Percentiles rank a stretch among this genome's conserved stretches.
Conservation (phyloP, 2,797 vertebrate genomes). For the Vireo griseus region DNA sequence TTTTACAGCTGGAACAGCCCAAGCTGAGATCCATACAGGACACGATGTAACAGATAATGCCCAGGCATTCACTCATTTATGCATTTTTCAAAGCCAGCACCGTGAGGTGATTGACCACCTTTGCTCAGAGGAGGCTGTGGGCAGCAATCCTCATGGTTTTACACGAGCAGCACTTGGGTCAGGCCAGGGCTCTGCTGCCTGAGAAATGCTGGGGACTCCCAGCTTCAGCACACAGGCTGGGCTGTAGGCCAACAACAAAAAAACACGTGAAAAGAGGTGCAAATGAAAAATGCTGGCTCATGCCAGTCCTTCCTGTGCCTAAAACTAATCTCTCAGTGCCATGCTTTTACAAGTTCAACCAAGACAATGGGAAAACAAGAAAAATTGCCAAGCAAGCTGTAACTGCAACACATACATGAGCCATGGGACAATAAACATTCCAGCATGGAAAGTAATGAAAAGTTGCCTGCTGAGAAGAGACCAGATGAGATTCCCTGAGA, state of each 20-base stretch:
- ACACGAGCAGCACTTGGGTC: not conserved
- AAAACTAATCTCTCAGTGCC: not conserved
- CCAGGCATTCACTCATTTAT: not conserved
- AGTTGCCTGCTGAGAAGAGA: slow-evolving; percentile 52
- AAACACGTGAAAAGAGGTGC: not conserved
- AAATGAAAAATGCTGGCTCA: slow-evolving; percentile 1
- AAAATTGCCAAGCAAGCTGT: slow-evolving; percentile 28
- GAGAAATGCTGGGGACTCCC: not conserved
- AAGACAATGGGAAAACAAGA: slow-evolving; percentile 32
- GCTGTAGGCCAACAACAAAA: not conserved
- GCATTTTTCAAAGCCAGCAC: not conserved
- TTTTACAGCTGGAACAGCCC: not conserved
- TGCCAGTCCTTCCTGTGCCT: not conserved
- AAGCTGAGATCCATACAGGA: not conserved
- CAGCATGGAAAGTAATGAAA: slow-evolving; percentile 57
- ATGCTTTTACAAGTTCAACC: slow-evolving; percentile 6
- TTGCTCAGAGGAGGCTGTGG: not conserved
- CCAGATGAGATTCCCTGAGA: slow-evolving; percentile 33
- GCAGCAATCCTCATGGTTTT: not conserved
- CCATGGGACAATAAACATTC: slow-evolving; percentile 49
- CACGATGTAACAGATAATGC: not conserved
- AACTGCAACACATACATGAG: slow-evolving; percentile 9
- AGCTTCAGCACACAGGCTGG: not conserved
- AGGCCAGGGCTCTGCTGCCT: not conserved
- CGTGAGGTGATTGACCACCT: not conserved